Conservation (phyloP, 92 coral and sea anemone species). For the Parazoanthus swiftii region DNA sequence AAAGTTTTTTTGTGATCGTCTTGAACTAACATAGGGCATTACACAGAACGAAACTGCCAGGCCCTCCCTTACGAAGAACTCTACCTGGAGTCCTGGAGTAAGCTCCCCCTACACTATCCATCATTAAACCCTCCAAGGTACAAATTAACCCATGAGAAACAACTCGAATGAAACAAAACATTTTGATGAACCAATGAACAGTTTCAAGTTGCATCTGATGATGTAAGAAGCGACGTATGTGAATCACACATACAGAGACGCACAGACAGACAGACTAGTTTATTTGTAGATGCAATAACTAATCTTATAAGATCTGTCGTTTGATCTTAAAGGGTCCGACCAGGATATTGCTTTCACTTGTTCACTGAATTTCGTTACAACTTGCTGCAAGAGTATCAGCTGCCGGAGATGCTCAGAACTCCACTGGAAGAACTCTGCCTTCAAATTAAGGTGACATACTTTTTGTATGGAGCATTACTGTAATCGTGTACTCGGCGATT, state of each 20-base stretch:
- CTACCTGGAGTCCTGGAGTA: too few species aligned
- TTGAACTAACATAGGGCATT: too few species aligned
- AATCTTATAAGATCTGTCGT: neutral
- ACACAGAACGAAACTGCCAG: too few species aligned
- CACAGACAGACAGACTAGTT: neutral
- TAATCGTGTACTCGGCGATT: neutral
- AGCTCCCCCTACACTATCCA: too few species aligned
- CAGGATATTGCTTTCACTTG: slow-evolving; percentile 92
- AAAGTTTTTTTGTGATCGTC: too few species aligned
- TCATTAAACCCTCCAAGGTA: too few species aligned
- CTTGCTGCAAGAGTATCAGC: slow-evolving; percentile 83
- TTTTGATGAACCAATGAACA: too few species aligned
- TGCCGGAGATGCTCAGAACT: slow-evolving; percentile 94
- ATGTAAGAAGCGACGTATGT: neutral
- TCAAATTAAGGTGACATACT: slow-evolving; percentile 76
- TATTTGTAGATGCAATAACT: neutral
- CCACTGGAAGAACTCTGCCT: slow-evolving; percentile 93
- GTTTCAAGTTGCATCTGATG: neutral
- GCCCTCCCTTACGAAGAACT: too few species aligned
- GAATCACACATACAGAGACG: neutral
- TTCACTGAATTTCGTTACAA: slow-evolving; percentile 77
- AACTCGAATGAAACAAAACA: too few species aligned
- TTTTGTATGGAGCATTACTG: neutral
- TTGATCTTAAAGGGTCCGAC: slow-evolving; percentile 72
- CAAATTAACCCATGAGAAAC: too few species aligned